Evolutionary conservation across 2,113 vertebrate species (phyloP), one percentile per base, ranked within the genome.

Genomic region (Leptobrachium leishanense): DNA sequence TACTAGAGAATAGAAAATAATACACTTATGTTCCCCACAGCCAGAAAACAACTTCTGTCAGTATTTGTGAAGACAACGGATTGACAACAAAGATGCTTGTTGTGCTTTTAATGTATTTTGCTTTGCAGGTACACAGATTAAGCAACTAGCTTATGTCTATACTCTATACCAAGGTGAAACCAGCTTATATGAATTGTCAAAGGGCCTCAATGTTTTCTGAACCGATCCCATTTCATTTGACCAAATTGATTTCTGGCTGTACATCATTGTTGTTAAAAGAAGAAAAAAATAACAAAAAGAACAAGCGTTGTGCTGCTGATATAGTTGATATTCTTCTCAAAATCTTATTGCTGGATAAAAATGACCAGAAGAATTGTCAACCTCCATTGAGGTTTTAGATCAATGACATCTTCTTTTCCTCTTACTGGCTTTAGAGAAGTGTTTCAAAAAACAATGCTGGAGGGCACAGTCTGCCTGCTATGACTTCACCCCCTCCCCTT

Each of bases 291-390:
- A 31, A 31, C 20, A 31, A 31, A 87, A 83, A 77, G 83, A 83
- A 50, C 46, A 50, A 82, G 76, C 81, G 86, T 85, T 82, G 76
- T 12, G 13, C 75, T 82, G 82, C 84, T 73, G 11, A 62, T 63
- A 83, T 79, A 81, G 85, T 76, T 85, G 84, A 86, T 81, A 83
- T 83, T 87, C 83, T 65, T 62, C 63, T 82, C 64, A 77, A 87
- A 73, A 82, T 85, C 87, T 88, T 88, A 82, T 54, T 84, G 87
- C 82, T 82, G 73, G 85, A 87, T 91, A 94, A 91, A 91, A 90
- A 93, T 93, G 89, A 95, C 92, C 92, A 84, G 84, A 72, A 86
- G 90, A 94, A 88, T 85, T 53, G 75, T 82, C 87, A 88, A 89
- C 87, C 85, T 88, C 86, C 85, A 85, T 82, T 86, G 84, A 88